Percentiles rank a stretch among this genome's conserved stretches.
These are phyloP conservation scores for Pocillopora damicornis DNA, from an alignment of 64 coral and sea anemone genomes.

Conservation along the genomic window DNA sequence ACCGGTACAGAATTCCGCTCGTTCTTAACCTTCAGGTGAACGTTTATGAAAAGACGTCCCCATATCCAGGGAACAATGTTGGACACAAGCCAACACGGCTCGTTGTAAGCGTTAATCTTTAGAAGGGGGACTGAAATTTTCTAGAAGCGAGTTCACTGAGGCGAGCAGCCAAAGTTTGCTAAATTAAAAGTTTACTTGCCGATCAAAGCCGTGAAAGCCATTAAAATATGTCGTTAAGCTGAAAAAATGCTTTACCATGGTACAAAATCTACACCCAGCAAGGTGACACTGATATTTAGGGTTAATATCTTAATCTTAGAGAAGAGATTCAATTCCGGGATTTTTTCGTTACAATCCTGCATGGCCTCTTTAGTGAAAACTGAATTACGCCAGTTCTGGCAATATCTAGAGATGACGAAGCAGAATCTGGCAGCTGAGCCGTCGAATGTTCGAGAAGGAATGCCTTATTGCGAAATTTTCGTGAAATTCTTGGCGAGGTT, in stretches of 20 bases:
- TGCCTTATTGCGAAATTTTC: conserved; percentile 26
- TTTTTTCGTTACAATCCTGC: background rate
- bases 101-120: too few species aligned
- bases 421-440: background rate
- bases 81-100: background rate
- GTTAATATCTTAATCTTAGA: conserved; percentile 12
- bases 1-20: background rate
- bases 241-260: too few species aligned
- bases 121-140: too few species aligned
- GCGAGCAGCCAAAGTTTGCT: too few species aligned
- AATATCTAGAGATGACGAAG: background rate
- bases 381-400: background rate
- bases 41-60: background rate
- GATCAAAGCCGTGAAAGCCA: too few species aligned
- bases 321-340: background rate
- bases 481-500: conserved; percentile 27
- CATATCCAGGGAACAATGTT: conserved; percentile 24
- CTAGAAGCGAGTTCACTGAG: too few species aligned
- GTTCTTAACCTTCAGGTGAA: conserved; percentile 32
- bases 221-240: too few species aligned
- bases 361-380: background rate
- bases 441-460: background rate
- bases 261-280: background rate
- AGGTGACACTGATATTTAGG: background rate
- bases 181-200: too few species aligned